A percentile compares a stretch with the other conserved stretches of the same genome.
phyloP scores from a whole-genome alignment of 2,797 vertebrate species.

The Rhincodon typus region DNA sequence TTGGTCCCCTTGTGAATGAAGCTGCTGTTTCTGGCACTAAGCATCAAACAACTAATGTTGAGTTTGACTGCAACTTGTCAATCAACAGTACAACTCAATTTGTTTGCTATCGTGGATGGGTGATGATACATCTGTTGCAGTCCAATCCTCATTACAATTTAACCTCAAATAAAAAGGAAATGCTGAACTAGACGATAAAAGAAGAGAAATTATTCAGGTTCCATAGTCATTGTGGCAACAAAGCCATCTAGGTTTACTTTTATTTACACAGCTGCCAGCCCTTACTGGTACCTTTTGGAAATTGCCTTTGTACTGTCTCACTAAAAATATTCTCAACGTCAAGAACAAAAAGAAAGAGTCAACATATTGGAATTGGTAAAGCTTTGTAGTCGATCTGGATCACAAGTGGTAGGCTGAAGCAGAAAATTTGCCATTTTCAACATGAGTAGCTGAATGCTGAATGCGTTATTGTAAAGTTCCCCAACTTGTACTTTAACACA shows the following conservation, averaged over 20 bases:
- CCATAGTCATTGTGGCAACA: neutral
- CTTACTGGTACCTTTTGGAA: neutral
- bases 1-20: neutral
- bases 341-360: neutral
- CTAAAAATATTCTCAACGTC: neutral
- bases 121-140: slow-evolving; percentile 23
- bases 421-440: neutral
- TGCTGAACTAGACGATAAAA: neutral
- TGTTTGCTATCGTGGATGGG: neutral
- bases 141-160: neutral
- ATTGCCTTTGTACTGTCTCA: neutral
- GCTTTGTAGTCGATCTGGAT: neutral
- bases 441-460: neutral
- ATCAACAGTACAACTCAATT: slow-evolving; percentile 17
- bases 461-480: neutral
- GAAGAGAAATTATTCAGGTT: neutral
- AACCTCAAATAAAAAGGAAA: neutral
- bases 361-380: neutral
- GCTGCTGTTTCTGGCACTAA: neutral
- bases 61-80: slow-evolving; percentile 22
- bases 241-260: neutral
- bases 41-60: neutral
- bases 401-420: neutral
- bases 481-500: neutral
- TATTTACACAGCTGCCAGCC: neutral